These are phyloP conservation scores for Drosophila simulans DNA, from an alignment of 1,140 invertebrate genomes.

Conservation along the genomic window DNA sequence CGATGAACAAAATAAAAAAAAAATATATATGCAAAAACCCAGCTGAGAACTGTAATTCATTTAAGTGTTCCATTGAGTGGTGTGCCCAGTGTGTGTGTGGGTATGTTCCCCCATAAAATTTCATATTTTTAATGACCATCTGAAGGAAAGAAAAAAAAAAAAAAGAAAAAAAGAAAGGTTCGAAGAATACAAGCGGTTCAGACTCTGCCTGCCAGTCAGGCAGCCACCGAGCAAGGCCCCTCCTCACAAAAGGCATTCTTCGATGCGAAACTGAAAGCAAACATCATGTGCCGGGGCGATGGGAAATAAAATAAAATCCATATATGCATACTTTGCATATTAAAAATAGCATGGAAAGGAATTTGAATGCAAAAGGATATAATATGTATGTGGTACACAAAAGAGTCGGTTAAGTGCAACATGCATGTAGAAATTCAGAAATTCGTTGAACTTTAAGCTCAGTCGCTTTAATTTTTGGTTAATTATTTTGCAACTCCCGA, in stretches of 20 bases:
- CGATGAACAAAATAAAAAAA: conserved; percentile 29
- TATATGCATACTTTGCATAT: conserved; percentile 45
- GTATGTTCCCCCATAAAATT: conserved; percentile 55
- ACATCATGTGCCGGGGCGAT: conserved; percentile 24
- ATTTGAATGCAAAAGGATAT: conserved; percentile 29
- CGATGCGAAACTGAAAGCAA: conserved; percentile 36
- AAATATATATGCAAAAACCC: conserved; percentile 5
- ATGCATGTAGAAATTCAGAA: background rate
- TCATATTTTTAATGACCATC: conserved; percentile 76
- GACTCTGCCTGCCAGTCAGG: background rate
- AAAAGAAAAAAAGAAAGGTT: conserved; percentile 17
- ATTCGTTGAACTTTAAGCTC: background rate
- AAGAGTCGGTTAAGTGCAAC: conserved; percentile 1
- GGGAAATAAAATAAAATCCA: conserved; percentile 46
- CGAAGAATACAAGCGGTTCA: conserved; percentile 23
- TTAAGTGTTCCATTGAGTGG: conserved; percentile 57
- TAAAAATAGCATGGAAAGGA: conserved; percentile 23
- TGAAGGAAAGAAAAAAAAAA: conserved; percentile 8
- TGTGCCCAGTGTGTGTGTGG: conserved; percentile 16
- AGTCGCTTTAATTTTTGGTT: conserved; percentile 22
- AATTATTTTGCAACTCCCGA: conserved; percentile 25
- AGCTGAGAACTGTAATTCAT: conserved; percentile 64
- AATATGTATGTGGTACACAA: conserved; percentile 4
- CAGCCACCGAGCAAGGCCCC: background rate
- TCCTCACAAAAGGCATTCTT: conserved; percentile 46